A percentile compares a stretch with the other conserved stretches of the same genome.
These are phyloP conservation scores for Silvanus unidentatus DNA, from an alignment of 2,888 invertebrate species.

Conservation along the genomic window DNA sequence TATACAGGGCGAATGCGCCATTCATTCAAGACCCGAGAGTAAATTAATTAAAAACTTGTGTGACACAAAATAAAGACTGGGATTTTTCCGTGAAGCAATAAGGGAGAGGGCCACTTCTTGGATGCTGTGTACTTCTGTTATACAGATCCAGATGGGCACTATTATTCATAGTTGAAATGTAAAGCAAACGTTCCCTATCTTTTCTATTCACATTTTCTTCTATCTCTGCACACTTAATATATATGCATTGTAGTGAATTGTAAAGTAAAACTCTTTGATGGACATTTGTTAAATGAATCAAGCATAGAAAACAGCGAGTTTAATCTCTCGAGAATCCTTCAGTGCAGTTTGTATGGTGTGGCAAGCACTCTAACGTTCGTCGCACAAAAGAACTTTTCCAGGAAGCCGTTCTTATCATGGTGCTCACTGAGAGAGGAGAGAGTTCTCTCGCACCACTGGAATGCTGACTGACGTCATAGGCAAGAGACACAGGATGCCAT, in stretches of 20 bases:
- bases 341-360: constrained; percentile 25
- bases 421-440: constrained; percentile 26
- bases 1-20: no score
- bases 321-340: constrained; percentile 34
- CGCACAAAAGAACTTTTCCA: constrained; percentile 34
- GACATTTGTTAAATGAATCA: constrained; percentile 20
- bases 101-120: no score
- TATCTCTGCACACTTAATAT: no score
- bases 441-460: constrained; percentile 17
- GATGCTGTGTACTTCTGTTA: no score
- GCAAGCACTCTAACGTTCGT: constrained; percentile 29
- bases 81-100: no score
- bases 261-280: constrained; percentile 15
- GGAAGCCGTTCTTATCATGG: constrained; percentile 34
- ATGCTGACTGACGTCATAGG: constrained; percentile 20
- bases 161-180: background rate
- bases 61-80: no score
- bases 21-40: no score
- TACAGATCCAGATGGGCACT: background rate
- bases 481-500: constrained; percentile 23
- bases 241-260: no score
- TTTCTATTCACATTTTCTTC: no score
- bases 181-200: background rate
- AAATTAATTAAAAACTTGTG: no score
- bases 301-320: constrained; percentile 18